phyloP scores from a whole-genome alignment of 2,797 vertebrate species.

The Phrynocephalus guinanensis region DNA sequence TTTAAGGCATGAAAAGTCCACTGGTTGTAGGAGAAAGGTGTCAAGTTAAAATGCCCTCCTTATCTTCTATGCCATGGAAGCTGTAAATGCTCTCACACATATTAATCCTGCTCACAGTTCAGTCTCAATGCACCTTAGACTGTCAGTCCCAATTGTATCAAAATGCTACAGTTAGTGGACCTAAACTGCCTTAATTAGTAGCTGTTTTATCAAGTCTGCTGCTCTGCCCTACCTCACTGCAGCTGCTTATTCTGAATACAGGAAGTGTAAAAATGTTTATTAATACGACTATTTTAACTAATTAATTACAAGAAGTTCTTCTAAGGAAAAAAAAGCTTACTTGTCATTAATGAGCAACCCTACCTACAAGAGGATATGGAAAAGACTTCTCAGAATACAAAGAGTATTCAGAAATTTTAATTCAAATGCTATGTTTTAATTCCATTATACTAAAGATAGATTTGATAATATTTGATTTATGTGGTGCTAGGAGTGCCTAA shows the following conservation, averaged over 20 bases:
- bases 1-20: neutral
- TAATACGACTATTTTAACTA: neutral
- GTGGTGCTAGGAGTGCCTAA: neutral
- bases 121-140: neutral
- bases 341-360: neutral
- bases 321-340: neutral
- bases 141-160: neutral
- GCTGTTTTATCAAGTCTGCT: neutral
- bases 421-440: neutral
- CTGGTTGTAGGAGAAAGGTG: neutral
- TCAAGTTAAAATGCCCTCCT: neutral
- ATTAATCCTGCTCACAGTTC: neutral
- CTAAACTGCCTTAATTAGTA: neutral
- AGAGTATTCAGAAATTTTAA: neutral
- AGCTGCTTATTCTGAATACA: neutral
- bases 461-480: neutral
- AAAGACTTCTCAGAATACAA: neutral
- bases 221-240: too few species aligned
- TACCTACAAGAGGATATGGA: neutral
- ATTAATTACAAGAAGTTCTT: conserved; percentile 25
- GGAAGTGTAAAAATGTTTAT: neutral
- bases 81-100: neutral
- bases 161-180: neutral
- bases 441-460: conserved; percentile 32
- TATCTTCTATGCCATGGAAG: neutral